Conservation (phyloP, 2,113 vertebrate species). For the Baryphthengus martii region DNA sequence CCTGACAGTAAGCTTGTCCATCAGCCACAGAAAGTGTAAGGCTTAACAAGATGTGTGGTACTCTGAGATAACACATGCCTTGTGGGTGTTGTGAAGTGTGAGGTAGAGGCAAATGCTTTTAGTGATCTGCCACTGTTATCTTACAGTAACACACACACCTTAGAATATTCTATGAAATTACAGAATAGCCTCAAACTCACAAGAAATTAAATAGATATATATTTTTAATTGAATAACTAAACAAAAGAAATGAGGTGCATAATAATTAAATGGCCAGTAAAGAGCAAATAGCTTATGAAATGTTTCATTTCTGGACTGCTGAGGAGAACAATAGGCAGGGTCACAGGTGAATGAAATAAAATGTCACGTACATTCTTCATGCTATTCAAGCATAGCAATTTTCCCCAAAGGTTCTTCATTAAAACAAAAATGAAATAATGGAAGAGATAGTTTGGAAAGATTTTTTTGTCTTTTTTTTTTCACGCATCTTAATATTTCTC, state of each 20-base stretch:
- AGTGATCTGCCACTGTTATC: slow-evolving; percentile 55
- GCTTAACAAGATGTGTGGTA: background rate
- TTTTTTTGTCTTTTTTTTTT: background rate
- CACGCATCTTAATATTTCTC: background rate
- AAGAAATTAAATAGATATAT: background rate
- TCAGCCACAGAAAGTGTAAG: background rate
- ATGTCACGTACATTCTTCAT: background rate
- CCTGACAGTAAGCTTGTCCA: background rate
- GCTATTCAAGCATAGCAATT: slow-evolving; percentile 16
- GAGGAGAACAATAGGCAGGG: slow-evolving; percentile 21
- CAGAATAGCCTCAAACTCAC: slow-evolving; percentile 7
- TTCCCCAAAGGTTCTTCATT: background rate
- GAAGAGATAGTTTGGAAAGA: background rate
- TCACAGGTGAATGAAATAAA: slow-evolving; percentile 46
- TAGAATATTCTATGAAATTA: background rate
- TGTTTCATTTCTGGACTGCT: slow-evolving; percentile 18
- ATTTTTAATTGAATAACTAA: slow-evolving; percentile 34
- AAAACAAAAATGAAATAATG: slow-evolving; percentile 35
- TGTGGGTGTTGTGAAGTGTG: background rate
- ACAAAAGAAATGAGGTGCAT: slow-evolving; percentile 38
- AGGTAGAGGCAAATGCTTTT: background rate
- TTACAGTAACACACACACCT: slow-evolving; percentile 31
- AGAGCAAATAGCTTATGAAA: slow-evolving; percentile 30
- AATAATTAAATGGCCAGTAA: slow-evolving; percentile 44
- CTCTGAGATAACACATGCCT: slow-evolving; percentile 55